Conservation (phyloP, 2,888 invertebrate genomes). For the Caradrina clavipalpis region DNA sequence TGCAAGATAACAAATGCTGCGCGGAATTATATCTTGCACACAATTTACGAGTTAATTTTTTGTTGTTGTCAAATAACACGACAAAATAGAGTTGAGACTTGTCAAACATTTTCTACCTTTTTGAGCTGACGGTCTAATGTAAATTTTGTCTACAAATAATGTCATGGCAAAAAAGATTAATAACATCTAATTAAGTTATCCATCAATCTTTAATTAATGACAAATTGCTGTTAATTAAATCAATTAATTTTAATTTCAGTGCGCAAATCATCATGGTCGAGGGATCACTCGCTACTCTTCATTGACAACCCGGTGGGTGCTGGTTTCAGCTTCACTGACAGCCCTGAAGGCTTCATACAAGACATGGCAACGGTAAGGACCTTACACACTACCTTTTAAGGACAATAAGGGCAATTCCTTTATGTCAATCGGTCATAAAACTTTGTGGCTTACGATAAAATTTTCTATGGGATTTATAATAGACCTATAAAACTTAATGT, state of each 20-base stretch:
- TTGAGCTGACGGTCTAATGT: no score
- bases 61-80: no score
- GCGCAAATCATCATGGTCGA: constrained; percentile 89
- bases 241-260: constrained; percentile 72
- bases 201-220: background rate
- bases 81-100: no score
- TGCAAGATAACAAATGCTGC: no score
- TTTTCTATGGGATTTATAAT: constrained; percentile 5
- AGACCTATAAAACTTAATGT: constrained; percentile 1
- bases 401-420: background rate
- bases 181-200: background rate
- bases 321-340: constrained; percentile 92
- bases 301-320: constrained; percentile 93
- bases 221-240: background rate
- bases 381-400: constrained; percentile 1
- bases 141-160: background rate
- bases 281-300: constrained; percentile 91
- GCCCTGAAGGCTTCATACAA: constrained; percentile 88
- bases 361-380: constrained; percentile 89
- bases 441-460: background rate
- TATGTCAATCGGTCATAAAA: constrained; percentile 17
- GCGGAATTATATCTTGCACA: no score
- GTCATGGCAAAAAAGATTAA: background rate
- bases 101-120: no score
- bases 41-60: no score